Base-by-base conservation (phyloP, 2,113 vertebrate genomes). In the Strix aluco region DNA sequence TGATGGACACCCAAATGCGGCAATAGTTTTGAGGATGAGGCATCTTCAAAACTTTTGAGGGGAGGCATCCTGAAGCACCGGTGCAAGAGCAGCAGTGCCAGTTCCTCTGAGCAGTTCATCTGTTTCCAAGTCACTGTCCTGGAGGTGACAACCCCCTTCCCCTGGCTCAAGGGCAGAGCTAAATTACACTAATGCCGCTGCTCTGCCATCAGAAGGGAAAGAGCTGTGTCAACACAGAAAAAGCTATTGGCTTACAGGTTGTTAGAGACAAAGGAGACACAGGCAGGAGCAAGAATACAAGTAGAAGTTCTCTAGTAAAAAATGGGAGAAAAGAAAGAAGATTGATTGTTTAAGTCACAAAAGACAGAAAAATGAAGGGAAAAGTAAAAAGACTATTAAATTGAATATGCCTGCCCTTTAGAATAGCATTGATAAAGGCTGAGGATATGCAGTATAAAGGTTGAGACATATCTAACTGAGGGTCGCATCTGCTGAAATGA, bases 321-420 rank as follows among this genome's bases (percentile, higher is more conserved):
- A 94, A 51, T 61, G 46, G 40, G 57, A 74, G 52, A 92, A 96
- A 95, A 94, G 79, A 89, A 61, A 66, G n/a, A 88, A 91, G 82
- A 91, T 81, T 92, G 46, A 95, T 96, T 94, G 52, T 84, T 89
- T 88, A 70, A 55, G 46, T 97, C 75, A 69, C 51, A 74, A 88
- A 95, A 65, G 49, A 96, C 47, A 96, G 85, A 96, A 81, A 87
- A 96, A 96, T 71, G 25, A 90, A 96, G 36, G 13, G 58, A 93
- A 91, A 95, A 88, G 77, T 92, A 65, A 84, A 49, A 91, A 62
- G 63, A 84, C 44, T 38, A 47, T 69, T 92, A 92, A 90, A 90
- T 61, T 0, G 3, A 88, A 61, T 77, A 73, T 38, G 15, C 51
- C 59, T 96, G 69, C 83, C 83, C 85, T 93, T 95, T 62, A 91